phyloP scores from a whole-genome alignment of 2,113 vertebrate genomes.

The Eulacestoma nigropectus region DNA sequence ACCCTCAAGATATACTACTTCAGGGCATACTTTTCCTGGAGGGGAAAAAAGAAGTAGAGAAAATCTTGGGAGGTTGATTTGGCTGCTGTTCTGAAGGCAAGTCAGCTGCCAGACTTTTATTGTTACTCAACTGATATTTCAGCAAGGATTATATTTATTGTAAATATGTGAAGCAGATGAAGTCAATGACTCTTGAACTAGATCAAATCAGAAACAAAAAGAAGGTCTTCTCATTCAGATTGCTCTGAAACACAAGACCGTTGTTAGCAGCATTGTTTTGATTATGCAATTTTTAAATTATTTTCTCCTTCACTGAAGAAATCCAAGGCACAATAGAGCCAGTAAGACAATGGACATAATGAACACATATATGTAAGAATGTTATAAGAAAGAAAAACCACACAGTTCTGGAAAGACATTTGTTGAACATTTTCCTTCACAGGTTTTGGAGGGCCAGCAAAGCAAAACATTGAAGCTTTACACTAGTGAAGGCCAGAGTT shows the following conservation, averaged over 20 bases:
- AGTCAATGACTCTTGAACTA: neutral
- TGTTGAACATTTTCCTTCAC: neutral
- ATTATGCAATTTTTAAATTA: neutral
- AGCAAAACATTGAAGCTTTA: neutral
- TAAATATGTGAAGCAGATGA: neutral
- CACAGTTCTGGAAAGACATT: neutral
- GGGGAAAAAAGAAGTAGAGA: neutral
- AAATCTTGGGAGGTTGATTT: neutral
- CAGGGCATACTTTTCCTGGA: neutral
- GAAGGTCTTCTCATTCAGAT: neutral
- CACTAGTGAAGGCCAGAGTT: neutral
- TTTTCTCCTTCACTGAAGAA: neutral
- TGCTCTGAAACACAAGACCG: neutral
- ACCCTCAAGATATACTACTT: neutral
- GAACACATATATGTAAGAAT: neutral
- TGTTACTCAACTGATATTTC: neutral
- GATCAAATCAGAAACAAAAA: neutral
- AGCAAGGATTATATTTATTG: neutral
- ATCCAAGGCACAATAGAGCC: neutral
- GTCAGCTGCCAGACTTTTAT: neutral
- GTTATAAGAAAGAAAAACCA: neutral
- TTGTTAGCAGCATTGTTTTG: neutral
- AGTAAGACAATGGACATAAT: neutral
- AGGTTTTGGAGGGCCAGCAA: neutral
- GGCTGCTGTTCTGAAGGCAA: neutral